These are phyloP conservation scores for Danio kyathit DNA, from an alignment of 2,797 vertebrate genomes.

Conservation along the genomic window DNA sequence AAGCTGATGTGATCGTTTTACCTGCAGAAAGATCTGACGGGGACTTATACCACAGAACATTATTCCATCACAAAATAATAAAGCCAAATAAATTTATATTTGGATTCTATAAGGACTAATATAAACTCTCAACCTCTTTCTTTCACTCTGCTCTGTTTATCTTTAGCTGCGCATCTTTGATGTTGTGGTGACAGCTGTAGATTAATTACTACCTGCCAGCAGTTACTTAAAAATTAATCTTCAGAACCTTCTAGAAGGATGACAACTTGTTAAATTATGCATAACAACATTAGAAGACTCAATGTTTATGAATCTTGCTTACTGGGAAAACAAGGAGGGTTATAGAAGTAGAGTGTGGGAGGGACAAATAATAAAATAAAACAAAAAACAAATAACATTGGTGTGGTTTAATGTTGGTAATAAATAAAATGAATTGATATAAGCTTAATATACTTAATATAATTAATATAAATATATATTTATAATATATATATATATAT, in stretches of 20 bases:
- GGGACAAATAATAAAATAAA: neutral
- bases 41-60: neutral
- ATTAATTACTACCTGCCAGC: conserved; percentile 63
- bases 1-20: neutral
- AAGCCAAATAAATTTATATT: neutral
- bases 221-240: conserved; percentile 61
- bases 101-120: conserved; percentile 2
- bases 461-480: too few species aligned
- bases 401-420: too few species aligned
- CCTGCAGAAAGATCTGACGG: neutral
- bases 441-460: too few species aligned
- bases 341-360: neutral
- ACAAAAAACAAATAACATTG: neutral
- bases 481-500: too few species aligned
- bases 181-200: conserved; percentile 58
- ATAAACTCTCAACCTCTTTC: neutral
- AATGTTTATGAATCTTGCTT: conserved; percentile 20
- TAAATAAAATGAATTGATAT: too few species aligned
- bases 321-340: conserved; percentile 14
- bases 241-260: conserved; percentile 52
- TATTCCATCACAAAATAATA: neutral
- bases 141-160: neutral
- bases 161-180: conserved; percentile 49
- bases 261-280: conserved; percentile 56
- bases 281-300: conserved; percentile 40